Base-by-base conservation (phyloP, 2,888 invertebrate genomes). In the Catocala nupta region DNA sequence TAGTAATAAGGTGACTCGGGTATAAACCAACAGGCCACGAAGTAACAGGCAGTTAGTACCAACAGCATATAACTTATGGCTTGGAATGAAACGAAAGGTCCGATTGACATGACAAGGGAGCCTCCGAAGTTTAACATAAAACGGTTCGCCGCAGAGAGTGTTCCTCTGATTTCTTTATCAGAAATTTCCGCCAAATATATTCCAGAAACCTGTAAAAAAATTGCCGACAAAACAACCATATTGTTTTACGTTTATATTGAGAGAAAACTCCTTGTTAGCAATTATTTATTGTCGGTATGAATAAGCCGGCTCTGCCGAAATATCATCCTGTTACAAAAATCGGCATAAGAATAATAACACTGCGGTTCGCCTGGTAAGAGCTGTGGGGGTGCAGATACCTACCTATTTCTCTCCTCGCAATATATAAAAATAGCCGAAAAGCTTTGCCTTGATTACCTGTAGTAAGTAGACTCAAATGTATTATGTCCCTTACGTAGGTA, bases 1-100 rank as follows among this genome's bases (percentile, higher is more conserved):
- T 95, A 85, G 72, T 89, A 95, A 73, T 95, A 95, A 0, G 96
- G 96, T 0, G 95, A 95, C 75, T 96, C 96, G 0, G 96, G 96
- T 80, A 95, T 95, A 87, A 94, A 95, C 62, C 88, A 83, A 70
- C 95, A 95, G 0, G 86, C 88, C 0, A 84, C 43, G 53, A 95
- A 92, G 75, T 94, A 95, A 1, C 88, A 68, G 0, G 93, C 59
- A 0, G 95, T 95, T 5, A 95, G 68, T 0, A 86, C 68, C 8
- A 93, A 69, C 6, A 95, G 84, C 63, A 91, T 81, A 58, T 90
- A 92, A 87, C 95, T 83, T 71, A 92, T 49, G 63, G 89, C 72
- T 0, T 76, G 70, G 64, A 90, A 94, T 0, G 90, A 77, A 0
- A 94, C 78, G 57, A 90, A 90, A 0, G 93, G 84, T 0, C 94